Evolutionary conservation across 2,888 invertebrate genomes (phyloP), one percentile per base, ranked within the genome.

Genomic region (Pyrochroa serraticornis): DNA sequence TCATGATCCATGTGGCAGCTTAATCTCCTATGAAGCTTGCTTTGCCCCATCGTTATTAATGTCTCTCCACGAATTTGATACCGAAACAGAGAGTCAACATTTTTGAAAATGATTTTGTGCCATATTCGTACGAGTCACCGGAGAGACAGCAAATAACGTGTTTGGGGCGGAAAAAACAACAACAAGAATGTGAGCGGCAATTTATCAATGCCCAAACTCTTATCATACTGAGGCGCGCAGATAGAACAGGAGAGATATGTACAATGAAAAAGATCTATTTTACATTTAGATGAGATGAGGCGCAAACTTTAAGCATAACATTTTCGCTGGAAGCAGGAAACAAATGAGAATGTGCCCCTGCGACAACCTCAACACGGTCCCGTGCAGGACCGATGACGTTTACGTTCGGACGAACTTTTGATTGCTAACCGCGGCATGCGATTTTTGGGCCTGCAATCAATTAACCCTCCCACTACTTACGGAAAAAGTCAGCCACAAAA

Each of bases 241-340:
- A 55, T 49, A 33, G 55, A 50, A 34, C 37, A 2, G 41, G 14
- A 30, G 32, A 38, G 45, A 57, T 57, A 50, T 57, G 50, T 45
- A 10, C 46, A 45, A 51, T 43, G 52, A 58, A 52, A 58, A 52
- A 43, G 47, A 47, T 52, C 58, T 52, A 51, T 58, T 58, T 58
- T 58, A 52, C 58, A 58, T 58, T 58, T 58, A 58, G 58, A 58
- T 58, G 58, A 58, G 58, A 42, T 44, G 47, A 46, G 52, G 52
- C 42, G 52, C 47, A 57, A 58, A 58, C 51, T 58, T 58, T 58
- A 52, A 52, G 34, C 58, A 56, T 50, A 56, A 56, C 37, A 58
- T 58, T 48, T 52, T 42, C 48, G 45, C 57, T 57, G 35, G 30
- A 35, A 57, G 57, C 45, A 33, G 45, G 50, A 44, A 50, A 51